phyloP scores from a whole-genome alignment of 2,888 invertebrate species.

The Trachelus iudaicus region DNA sequence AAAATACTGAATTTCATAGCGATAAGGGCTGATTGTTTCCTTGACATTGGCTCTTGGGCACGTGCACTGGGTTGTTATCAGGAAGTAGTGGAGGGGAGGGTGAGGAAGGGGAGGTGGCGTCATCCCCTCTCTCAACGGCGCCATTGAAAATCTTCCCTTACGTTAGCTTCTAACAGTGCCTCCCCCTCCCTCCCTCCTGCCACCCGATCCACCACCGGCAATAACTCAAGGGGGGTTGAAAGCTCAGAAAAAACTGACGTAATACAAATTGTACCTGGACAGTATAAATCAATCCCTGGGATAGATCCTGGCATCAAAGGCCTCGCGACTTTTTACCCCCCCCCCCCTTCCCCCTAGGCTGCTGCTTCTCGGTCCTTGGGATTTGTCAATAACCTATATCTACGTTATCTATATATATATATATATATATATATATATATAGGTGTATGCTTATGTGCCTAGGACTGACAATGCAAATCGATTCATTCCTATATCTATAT shows the following conservation, averaged over 20 bases:
- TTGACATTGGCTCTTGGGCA: neutral
- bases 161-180: conserved; percentile 6
- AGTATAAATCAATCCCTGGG: conserved; percentile 53
- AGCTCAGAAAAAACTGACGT: conserved; percentile 54
- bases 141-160: neutral
- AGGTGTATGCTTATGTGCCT: too few species aligned
- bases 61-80: neutral
- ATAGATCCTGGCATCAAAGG: neutral
- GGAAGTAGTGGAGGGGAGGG: conserved; percentile 14
- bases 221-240: conserved; percentile 50
- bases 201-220: conserved; percentile 26
- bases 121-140: conserved; percentile 3
- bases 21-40: conserved; percentile 1
- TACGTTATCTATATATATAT: too few species aligned
- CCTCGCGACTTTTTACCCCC: too few species aligned
- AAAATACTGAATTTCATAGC: neutral
- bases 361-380: too few species aligned
- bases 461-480: too few species aligned
- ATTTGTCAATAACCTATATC: too few species aligned
- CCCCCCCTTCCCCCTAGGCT: too few species aligned
- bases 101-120: conserved; percentile 8
- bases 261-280: conserved; percentile 58
- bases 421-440: too few species aligned
- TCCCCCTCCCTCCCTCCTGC: too few species aligned
- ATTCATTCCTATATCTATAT: too few species aligned